Percentiles rank a stretch among this genome's conserved stretches.
Conservation (phyloP, 2,888 invertebrate genomes). For the Mactromeris polynyma region DNA sequence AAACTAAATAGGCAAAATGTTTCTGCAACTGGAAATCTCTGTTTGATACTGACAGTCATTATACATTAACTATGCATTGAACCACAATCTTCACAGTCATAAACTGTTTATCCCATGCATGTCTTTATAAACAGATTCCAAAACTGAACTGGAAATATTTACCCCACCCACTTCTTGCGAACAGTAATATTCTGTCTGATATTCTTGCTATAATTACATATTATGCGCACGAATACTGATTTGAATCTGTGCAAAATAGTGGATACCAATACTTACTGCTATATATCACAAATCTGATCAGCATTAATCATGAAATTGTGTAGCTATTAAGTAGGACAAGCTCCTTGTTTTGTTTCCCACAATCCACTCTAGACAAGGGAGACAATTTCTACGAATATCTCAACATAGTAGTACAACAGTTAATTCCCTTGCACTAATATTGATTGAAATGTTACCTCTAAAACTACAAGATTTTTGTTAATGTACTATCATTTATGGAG, state of each 20-base stretch:
- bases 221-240: neutral
- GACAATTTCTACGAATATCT: neutral
- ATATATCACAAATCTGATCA: neutral
- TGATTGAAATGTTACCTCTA: no score
- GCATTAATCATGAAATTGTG: neutral
- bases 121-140: neutral
- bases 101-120: no score
- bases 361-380: conserved; percentile 8
- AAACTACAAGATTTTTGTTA: neutral
- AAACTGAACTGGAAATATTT: neutral
- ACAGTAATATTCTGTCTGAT: neutral
- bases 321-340: neutral
- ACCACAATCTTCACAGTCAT: no score
- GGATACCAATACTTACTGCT: neutral
- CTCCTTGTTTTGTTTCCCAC: neutral
- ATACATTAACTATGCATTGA: no score
- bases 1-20: no score
- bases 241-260: neutral
- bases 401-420: neutral
- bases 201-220: neutral
- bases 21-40: no score
- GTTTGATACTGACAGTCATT: no score
- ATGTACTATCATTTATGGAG: neutral
- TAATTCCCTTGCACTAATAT: neutral
- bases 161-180: conserved; percentile 15